Evolutionary conservation across 2,888 invertebrate species (phyloP).

Genomic region (Ernsta delagoae): DNA sequence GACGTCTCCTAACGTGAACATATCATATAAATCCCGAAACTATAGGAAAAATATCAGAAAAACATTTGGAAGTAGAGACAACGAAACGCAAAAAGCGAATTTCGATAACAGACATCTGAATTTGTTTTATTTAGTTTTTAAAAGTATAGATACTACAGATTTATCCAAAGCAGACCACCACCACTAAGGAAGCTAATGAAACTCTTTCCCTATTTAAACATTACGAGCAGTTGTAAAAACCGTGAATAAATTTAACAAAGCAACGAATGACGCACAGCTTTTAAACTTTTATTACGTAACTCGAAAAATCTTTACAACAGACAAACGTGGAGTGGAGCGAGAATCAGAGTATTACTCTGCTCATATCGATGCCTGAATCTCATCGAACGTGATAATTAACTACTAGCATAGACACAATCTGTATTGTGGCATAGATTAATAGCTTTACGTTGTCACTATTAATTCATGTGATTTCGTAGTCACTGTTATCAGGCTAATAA

Average conservation of each 20-base stretch:
- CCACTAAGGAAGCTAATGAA: not conserved
- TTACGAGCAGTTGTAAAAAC: not conserved
- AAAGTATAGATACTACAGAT: too few species aligned
- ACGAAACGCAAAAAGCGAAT: too few species aligned
- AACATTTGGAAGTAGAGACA: too few species aligned
- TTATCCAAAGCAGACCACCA: not conserved
- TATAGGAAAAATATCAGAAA: too few species aligned
- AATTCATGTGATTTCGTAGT: not conserved
- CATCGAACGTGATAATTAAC: constrained; percentile 10
- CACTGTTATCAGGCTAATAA: too few species aligned
- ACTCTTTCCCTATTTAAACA: not conserved
- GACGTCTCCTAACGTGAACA: too few species aligned
- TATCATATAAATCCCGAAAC: too few species aligned
- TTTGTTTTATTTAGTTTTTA: too few species aligned
- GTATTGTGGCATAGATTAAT: not conserved
- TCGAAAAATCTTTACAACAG: not conserved
- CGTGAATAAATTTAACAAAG: not conserved
- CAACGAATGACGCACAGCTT: not conserved
- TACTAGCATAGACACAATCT: not conserved
- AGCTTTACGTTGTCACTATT: not conserved
- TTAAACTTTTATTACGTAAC: not conserved
- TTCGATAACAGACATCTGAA: too few species aligned
- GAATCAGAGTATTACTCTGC: too few species aligned
- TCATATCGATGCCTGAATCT: too few species aligned
- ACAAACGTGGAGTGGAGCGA: not conserved